Evolutionary conservation across 2,888 invertebrate species (phyloP).

Genomic region (Margaritifera margaritifera): DNA sequence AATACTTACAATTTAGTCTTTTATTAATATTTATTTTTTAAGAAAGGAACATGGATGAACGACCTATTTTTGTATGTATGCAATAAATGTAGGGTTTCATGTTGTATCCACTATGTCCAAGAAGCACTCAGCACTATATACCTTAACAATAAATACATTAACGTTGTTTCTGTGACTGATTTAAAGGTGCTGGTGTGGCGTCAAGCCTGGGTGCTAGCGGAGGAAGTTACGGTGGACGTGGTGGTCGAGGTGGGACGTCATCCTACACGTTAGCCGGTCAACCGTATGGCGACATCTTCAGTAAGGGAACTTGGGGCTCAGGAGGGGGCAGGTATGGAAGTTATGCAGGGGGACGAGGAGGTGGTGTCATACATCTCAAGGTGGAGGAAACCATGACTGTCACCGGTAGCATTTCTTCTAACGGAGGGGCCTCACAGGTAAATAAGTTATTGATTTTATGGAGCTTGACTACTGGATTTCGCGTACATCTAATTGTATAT

Average conservation of each 20-base stretch:
- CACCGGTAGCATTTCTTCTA: slow-evolving; percentile 25
- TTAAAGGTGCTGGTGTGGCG: slow-evolving; percentile 31
- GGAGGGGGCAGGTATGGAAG: slow-evolving; percentile 46
- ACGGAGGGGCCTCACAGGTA: slow-evolving; percentile 38
- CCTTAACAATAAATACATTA: too few species aligned
- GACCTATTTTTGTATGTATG: too few species aligned
- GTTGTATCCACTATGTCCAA: too few species aligned
- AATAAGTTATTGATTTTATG: neutral
- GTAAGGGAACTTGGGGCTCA: slow-evolving; percentile 46
- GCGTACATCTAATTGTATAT: too few species aligned
- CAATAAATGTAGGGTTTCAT: too few species aligned
- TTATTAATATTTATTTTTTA: too few species aligned
- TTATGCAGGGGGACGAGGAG: slow-evolving; percentile 49
- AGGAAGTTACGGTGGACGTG: slow-evolving; percentile 51
- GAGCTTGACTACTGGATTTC: too few species aligned
- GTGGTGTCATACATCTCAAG: slow-evolving; percentile 39
- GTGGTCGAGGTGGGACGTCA: slow-evolving; percentile 35
- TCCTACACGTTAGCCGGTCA: slow-evolving; percentile 21
- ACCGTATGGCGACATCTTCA: slow-evolving; percentile 48
- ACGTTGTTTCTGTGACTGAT: neutral
- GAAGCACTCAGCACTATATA: too few species aligned
- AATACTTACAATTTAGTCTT: too few species aligned
- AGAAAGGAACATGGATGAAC: too few species aligned
- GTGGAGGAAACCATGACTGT: slow-evolving; percentile 23
- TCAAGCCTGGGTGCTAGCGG: slow-evolving; percentile 41